These are phyloP conservation scores for Microctenopoma lineatum DNA, from an alignment of 2,797 vertebrate species.

Conservation along the genomic window DNA sequence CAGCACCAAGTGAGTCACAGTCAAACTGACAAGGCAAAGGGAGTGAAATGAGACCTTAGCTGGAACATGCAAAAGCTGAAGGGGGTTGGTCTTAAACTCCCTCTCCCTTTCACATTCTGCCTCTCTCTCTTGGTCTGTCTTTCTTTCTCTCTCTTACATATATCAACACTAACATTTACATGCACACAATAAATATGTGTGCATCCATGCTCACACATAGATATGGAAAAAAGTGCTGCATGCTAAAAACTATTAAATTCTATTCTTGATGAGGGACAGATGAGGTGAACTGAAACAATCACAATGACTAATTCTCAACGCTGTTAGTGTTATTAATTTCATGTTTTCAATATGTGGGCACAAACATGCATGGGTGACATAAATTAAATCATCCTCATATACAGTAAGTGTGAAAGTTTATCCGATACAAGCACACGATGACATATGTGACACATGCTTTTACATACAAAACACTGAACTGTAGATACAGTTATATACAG, in stretches of 20 bases:
- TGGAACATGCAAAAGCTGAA: conserved; percentile 64
- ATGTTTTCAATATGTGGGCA: too few relatives aligned
- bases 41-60: conserved; percentile 53
- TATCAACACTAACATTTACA: not conserved
- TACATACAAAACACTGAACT: not conserved
- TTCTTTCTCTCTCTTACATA: conserved; percentile 10
- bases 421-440: too few relatives aligned
- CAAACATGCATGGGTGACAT: too few relatives aligned
- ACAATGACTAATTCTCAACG: too few relatives aligned
- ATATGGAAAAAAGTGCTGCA: not conserved
- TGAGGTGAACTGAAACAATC: too few relatives aligned
- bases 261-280: not conserved
- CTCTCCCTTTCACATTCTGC: conserved; percentile 17
- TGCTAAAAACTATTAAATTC: not conserved
- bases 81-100: conserved; percentile 66
- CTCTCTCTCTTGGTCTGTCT: conserved; percentile 16
- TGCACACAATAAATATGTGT: not conserved
- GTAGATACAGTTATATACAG: not conserved
- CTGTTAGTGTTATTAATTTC: too few relatives aligned
- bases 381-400: too few relatives aligned
- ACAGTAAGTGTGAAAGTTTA: too few relatives aligned
- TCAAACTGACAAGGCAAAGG: conserved; percentile 61
- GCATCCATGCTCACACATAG: not conserved
- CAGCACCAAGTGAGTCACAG: conserved; percentile 40
- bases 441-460: not conserved